phyloP scores from a whole-genome alignment of 2,797 vertebrate genomes.

The Hozukius guyotensis region DNA sequence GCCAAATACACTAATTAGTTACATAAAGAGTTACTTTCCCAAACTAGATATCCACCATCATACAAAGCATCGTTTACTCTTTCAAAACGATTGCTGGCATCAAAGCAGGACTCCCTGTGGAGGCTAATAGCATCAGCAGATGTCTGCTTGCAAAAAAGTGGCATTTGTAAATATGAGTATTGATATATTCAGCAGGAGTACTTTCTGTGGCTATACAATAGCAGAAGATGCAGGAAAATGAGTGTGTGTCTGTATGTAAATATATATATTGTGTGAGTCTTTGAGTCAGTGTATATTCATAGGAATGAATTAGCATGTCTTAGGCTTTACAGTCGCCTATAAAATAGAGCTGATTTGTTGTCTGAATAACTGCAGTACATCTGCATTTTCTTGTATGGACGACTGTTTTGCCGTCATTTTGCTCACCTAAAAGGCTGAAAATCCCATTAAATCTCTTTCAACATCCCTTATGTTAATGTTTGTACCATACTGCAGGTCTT shows the following conservation, averaged over 20 bases:
- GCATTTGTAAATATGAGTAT: not conserved
- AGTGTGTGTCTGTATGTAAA: not conserved
- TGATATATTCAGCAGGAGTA: not conserved
- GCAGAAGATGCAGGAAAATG: not conserved
- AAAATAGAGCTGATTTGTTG: slow-evolving; percentile 46
- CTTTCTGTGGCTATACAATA: not conserved
- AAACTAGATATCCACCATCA: slow-evolving; percentile 15
- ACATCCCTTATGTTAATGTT: slow-evolving; percentile 59
- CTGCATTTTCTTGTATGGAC: slow-evolving; percentile 45
- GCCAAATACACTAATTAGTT: slow-evolving; percentile 39
- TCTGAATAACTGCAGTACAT: slow-evolving; percentile 26
- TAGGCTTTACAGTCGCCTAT: slow-evolving; percentile 27
- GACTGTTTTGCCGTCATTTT: slow-evolving; percentile 31
- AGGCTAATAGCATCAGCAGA: not conserved
- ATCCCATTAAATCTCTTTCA: slow-evolving; percentile 56
- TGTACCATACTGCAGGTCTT: slow-evolving; percentile 62
- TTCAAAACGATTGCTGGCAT: slow-evolving; percentile 5
- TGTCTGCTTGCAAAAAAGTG: not conserved
- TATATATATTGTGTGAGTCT: slow-evolving; percentile 10
- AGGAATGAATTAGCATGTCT: slow-evolving; percentile 46
- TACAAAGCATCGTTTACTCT: not conserved
- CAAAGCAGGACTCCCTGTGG: slow-evolving; percentile 4
- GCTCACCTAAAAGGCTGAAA: slow-evolving; percentile 35
- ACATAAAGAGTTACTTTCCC: slow-evolving; percentile 36
- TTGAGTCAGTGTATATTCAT: slow-evolving; percentile 31